A percentile compares a stretch with the other conserved stretches of the same genome.
Evolutionary conservation across 2,113 vertebrate species (phyloP).

Genomic region (Oreochromis spilurus): DNA sequence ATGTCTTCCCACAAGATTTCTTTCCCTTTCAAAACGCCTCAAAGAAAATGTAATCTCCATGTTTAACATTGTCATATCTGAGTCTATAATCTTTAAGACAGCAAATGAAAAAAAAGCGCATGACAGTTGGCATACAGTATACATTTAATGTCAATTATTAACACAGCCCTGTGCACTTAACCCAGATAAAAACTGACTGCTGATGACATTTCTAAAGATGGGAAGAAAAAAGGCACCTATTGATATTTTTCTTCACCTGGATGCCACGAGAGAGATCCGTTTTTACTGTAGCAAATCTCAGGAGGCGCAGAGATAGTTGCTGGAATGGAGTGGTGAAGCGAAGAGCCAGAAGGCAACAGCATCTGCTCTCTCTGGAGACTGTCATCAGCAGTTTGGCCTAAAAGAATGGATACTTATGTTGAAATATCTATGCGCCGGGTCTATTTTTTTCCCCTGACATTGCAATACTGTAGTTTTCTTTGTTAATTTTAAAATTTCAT

Average conservation of each 20-base stretch:
- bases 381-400: conserved; percentile 60
- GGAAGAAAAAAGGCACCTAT: conserved; percentile 23
- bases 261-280: conserved; percentile 15
- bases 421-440: conserved; percentile 21
- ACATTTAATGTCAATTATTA: conserved; percentile 36
- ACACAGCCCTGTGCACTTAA: neutral
- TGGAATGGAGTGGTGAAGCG: conserved; percentile 59
- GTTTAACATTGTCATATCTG: conserved; percentile 14
- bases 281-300: conserved; percentile 59
- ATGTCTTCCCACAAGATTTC: neutral
- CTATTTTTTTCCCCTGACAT: neutral
- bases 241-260: conserved; percentile 43
- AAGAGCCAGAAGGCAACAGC: conserved; percentile 65
- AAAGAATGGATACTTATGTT: conserved; percentile 52
- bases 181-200: conserved; percentile 13
- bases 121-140: neutral
- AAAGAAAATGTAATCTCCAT: conserved; percentile 6
- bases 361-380: conserved; percentile 66
- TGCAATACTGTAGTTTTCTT: conserved; percentile 5
- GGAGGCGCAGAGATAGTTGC: conserved; percentile 50
- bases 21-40: neutral
- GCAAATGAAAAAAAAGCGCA: neutral
- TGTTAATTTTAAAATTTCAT: conserved; percentile 49
- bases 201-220: conserved; percentile 29
- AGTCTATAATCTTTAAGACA: neutral